Evolutionary conservation across 2,797 vertebrate genomes (phyloP).

Genomic region (Onychomys arenicola): DNA sequence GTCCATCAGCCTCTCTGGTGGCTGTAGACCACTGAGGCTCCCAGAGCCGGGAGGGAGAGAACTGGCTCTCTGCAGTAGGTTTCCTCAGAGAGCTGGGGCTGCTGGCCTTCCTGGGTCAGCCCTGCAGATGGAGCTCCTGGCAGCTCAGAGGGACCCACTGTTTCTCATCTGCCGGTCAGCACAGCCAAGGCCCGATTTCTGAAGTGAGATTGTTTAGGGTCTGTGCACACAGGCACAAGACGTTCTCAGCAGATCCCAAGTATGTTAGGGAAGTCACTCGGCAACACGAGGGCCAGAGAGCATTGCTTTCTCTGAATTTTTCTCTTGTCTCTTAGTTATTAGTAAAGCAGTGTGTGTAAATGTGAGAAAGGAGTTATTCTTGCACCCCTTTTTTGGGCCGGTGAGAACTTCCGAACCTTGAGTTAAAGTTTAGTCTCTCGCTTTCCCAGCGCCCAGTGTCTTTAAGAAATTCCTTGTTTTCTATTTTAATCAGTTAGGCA

Average conservation of each 20-base stretch:
- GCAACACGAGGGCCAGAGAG: background rate
- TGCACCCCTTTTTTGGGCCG: background rate
- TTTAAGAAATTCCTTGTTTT: background rate
- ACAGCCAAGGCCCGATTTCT: conserved; percentile 3
- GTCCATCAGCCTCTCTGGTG: background rate
- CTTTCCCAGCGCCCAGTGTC: background rate
- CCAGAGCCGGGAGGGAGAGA: background rate
- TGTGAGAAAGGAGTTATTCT: background rate
- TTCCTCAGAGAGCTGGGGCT: background rate
- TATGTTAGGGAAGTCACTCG: background rate
- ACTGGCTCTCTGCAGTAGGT: background rate
- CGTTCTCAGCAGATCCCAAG: background rate
- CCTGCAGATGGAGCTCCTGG: conserved; percentile 18
- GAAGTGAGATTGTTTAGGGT: background rate
- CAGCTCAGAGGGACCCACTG: background rate
- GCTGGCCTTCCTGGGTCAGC: background rate
- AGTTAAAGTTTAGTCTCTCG: background rate
- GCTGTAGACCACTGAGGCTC: background rate
- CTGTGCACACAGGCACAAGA: background rate
- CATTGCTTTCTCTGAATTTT: background rate
- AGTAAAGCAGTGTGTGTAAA: background rate
- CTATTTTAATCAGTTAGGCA: background rate
- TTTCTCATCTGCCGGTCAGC: conserved; percentile 16
- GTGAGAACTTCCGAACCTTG: background rate
- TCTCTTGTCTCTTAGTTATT: background rate